A percentile compares a stretch with the other conserved stretches of the same genome.
These are phyloP conservation scores for Aviceda subcristata DNA, from an alignment of 2,113 vertebrate genomes.

Conservation along the genomic window DNA sequence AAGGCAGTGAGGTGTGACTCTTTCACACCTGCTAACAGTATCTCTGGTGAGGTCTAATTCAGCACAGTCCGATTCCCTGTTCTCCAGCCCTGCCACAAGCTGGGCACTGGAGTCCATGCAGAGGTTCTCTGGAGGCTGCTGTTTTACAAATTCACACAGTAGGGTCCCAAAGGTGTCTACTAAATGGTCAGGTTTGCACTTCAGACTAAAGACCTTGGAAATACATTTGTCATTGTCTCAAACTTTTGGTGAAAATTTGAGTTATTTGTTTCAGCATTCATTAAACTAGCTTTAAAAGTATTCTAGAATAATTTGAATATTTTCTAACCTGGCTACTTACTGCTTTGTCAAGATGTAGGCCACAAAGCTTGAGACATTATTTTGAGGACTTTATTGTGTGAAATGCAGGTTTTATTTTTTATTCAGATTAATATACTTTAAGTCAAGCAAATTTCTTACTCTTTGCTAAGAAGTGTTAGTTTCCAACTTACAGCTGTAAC, in stretches of 20 bases:
- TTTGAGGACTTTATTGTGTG: background rate
- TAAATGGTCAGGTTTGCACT: background rate
- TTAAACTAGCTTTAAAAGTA: background rate
- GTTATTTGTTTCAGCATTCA: background rate
- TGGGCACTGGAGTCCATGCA: fast-evolving
- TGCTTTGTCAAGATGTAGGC: background rate
- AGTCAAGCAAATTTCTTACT: background rate
- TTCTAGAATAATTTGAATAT: background rate
- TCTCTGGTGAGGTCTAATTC: background rate
- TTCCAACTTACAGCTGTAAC: background rate
- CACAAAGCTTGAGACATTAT: background rate
- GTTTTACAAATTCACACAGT: background rate
- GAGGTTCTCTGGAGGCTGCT: background rate
- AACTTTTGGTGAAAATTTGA: background rate
- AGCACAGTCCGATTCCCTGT: background rate
- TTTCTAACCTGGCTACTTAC: background rate
- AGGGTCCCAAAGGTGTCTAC: background rate
- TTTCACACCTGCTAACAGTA: background rate
- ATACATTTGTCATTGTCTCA: background rate
- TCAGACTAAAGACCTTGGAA: background rate
- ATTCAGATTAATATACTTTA: background rate
- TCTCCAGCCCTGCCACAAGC: background rate
- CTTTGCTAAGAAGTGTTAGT: background rate
- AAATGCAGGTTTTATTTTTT: background rate
- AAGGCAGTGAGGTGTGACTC: background rate